Evolutionary conservation across 1,140 invertebrate genomes (phyloP).

Genomic region (Drosophila azteca): DNA sequence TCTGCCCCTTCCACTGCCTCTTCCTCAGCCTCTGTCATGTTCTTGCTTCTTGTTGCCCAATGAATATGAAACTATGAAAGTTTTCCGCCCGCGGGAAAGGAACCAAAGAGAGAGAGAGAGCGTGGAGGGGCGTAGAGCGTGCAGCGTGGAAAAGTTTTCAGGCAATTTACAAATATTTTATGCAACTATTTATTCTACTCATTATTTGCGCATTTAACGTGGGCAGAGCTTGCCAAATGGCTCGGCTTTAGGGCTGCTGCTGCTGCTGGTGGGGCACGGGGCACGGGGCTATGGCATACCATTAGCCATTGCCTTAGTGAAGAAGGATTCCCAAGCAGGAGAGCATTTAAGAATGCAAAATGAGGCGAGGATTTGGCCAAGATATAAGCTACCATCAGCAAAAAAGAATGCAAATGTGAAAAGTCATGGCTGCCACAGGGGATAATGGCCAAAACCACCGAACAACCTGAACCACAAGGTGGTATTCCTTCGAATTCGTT

Average conservation of each 20-base stretch:
- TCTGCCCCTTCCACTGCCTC: too few relatives aligned
- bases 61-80: constrained; percentile 66
- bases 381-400: constrained; percentile 18
- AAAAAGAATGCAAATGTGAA: constrained; percentile 33
- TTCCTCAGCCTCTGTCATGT: neutral
- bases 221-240: constrained; percentile 10
- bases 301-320: constrained; percentile 47
- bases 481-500: too few relatives aligned
- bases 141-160: constrained; percentile 51
- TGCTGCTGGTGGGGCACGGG: neutral
- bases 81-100: constrained; percentile 36
- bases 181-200: constrained; percentile 67
- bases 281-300: constrained; percentile 13
- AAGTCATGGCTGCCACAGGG: constrained; percentile 19
- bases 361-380: constrained; percentile 17
- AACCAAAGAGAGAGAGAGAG: too few relatives aligned
- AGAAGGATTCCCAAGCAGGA: constrained; percentile 12
- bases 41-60: constrained; percentile 32
- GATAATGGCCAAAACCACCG: constrained; percentile 14
- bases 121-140: neutral
- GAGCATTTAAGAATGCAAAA: constrained; percentile 39
- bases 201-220: constrained; percentile 64
- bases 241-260: neutral
- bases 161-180: constrained; percentile 67
- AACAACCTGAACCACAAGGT: too few relatives aligned